Evolutionary conservation across 2,113 vertebrate species (phyloP).

Genomic region (Cepphus grylle): DNA sequence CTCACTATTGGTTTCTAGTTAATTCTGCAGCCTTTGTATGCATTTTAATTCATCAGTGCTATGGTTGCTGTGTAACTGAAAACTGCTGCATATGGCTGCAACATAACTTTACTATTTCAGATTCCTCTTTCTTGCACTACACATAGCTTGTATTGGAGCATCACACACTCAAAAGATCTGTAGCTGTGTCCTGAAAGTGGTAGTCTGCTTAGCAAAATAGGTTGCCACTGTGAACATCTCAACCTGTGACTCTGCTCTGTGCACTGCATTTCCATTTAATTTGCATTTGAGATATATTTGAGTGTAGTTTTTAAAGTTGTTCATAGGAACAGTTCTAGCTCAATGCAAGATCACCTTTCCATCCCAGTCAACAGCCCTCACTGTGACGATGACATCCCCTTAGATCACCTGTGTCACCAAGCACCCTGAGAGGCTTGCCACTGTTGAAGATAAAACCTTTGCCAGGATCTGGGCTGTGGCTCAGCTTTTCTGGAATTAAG

Average conservation of each 20-base stretch:
- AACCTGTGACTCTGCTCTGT: not conserved
- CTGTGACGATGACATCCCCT: rapidly evolving
- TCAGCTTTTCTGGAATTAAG: not conserved
- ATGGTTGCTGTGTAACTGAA: not conserved
- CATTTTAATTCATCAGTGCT: not conserved
- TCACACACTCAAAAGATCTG: not conserved
- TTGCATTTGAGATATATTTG: not conserved
- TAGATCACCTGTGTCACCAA: not conserved
- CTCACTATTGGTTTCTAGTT: not conserved
- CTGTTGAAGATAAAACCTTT: not conserved
- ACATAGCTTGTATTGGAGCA: rapidly evolving
- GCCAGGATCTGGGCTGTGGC: not conserved
- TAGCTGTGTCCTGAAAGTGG: not conserved
- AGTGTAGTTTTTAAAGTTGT: not conserved
- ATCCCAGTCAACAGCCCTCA: rapidly evolving
- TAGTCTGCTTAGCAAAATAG: not conserved
- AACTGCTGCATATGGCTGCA: not conserved
- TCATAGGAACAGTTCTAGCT: not conserved
- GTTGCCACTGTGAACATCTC: not conserved
- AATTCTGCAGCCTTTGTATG: not conserved
- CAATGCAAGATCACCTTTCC: not conserved
- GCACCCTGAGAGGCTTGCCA: not conserved
- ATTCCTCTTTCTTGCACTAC: not conserved
- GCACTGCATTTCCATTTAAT: not conserved
- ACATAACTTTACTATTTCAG: not conserved